These are phyloP conservation scores for Papilio elwesi DNA, from an alignment of 2,888 invertebrate species.

Conservation along the genomic window DNA sequence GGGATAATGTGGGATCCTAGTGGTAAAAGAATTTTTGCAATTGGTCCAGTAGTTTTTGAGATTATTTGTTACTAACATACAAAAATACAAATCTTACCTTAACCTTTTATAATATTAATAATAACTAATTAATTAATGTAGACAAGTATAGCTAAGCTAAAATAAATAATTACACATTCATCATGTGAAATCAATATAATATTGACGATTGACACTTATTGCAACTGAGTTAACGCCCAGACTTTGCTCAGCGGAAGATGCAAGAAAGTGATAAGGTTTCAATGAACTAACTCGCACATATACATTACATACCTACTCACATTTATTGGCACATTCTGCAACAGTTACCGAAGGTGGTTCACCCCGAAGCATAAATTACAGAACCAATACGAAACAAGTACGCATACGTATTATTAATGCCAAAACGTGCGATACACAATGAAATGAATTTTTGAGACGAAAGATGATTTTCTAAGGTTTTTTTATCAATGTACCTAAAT, in stretches of 20 bases:
- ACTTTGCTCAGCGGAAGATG: conserved; percentile 8
- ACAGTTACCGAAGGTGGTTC: conserved; percentile 15
- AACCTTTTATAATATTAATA: too few species aligned
- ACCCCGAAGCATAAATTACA: conserved; percentile 8
- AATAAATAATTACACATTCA: neutral
- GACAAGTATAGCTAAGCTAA: too few species aligned
- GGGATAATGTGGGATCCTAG: too few species aligned
- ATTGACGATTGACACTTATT: neutral
- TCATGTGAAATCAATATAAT: neutral
- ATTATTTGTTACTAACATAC: too few species aligned
- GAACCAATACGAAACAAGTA: conserved; percentile 17
- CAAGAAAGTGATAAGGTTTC: conserved; percentile 33
- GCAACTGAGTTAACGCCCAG: neutral
- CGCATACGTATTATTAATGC: neutral
- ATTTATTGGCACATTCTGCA: conserved; percentile 19
- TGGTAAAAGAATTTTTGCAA: too few species aligned
- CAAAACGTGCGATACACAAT: neutral
- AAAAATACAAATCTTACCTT: too few species aligned
- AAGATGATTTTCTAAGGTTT: neutral
- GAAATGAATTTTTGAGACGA: neutral
- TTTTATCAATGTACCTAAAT: too few species aligned
- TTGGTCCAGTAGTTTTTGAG: too few species aligned
- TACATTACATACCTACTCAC: neutral
- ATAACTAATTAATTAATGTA: too few species aligned
- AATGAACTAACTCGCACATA: conserved; percentile 22